A percentile compares a stretch with the other conserved stretches of the same genome.
Evolutionary conservation across 2,113 vertebrate species (phyloP).

Genomic region (Nipponia nippon): DNA sequence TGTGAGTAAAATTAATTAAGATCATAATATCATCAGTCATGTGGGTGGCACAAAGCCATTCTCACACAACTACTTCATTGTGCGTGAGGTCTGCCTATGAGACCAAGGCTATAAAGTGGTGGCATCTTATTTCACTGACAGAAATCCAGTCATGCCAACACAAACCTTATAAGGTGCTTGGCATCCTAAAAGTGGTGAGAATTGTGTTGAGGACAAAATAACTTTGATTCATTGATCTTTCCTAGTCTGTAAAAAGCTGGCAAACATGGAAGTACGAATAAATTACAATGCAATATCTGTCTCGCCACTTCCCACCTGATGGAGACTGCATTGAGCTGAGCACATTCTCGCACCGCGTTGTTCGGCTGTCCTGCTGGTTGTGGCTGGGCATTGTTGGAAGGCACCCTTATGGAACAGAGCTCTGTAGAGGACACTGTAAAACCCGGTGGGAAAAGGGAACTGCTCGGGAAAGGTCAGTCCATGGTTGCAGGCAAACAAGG

Average conservation of each 20-base stretch:
- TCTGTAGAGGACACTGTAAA: background rate
- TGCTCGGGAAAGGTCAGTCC: background rate
- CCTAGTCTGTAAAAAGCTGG: background rate
- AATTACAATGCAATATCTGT: background rate
- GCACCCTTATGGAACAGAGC: background rate
- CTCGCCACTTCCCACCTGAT: background rate
- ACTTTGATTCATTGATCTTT: constrained; percentile 8
- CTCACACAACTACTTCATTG: constrained; percentile 43
- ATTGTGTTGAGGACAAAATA: background rate
- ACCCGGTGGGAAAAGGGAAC: background rate
- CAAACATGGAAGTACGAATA: background rate
- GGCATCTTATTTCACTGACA: constrained; percentile 50
- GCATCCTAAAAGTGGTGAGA: background rate
- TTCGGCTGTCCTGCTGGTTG: background rate
- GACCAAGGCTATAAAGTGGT: background rate
- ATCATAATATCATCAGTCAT: background rate
- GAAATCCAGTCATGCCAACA: background rate
- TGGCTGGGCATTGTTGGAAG: background rate
- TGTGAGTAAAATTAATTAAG: background rate
- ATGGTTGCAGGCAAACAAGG: background rate
- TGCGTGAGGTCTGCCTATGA: background rate
- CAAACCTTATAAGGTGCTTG: background rate
- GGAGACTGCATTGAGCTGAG: background rate
- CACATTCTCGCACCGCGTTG: background rate
- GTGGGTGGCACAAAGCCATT: constrained; percentile 21